A percentile compares a stretch with the other conserved stretches of the same genome.
Evolutionary conservation across 2,888 invertebrate genomes (phyloP).

Genomic region (Cheilosia vulpina): DNA sequence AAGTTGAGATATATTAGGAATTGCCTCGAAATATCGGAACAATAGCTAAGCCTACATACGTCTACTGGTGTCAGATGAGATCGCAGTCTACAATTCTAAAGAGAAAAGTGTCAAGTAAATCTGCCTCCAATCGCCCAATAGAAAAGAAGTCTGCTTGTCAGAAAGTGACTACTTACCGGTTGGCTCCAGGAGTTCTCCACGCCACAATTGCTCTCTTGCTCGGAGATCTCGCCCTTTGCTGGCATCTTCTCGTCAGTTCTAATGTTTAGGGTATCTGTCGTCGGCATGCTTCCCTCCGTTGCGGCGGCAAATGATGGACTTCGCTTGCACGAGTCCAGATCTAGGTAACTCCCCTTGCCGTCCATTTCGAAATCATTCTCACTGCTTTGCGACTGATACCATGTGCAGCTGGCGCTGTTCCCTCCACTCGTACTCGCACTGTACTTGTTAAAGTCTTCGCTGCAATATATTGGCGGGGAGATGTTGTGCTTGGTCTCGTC

Average conservation of each 20-base stretch:
- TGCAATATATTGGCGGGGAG: constrained; percentile 68
- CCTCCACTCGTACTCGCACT: constrained; percentile 61
- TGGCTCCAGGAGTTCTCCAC: constrained; percentile 89
- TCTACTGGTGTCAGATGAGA: constrained; percentile 20
- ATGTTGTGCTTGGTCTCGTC: constrained; percentile 53
- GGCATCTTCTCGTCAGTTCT: constrained; percentile 95
- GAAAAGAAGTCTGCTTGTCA: background rate
- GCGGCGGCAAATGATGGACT: constrained; percentile 82
- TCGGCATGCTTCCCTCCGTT: constrained; percentile 81
- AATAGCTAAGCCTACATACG: constrained; percentile 12
- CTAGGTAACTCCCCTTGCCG: constrained; percentile 82
- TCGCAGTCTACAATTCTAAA: constrained; percentile 31
- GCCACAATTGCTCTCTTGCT: constrained; percentile 93
- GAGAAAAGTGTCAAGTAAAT: constrained; percentile 23
- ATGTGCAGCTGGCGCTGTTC: constrained; percentile 64
- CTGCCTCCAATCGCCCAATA: constrained; percentile 7
- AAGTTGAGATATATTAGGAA: background rate
- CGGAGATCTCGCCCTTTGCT: constrained; percentile 92
- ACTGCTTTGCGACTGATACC: constrained; percentile 75
- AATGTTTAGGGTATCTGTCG: constrained; percentile 87
- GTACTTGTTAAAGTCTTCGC: constrained; percentile 65
- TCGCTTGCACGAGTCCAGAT: constrained; percentile 82
- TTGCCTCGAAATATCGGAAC: background rate
- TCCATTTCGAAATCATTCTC: constrained; percentile 81
- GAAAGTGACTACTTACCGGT: constrained; percentile 84